Percentiles rank a stretch among this genome's conserved stretches.
Conservation (phyloP, 2,113 vertebrate genomes). For the Etheostoma cragini region DNA sequence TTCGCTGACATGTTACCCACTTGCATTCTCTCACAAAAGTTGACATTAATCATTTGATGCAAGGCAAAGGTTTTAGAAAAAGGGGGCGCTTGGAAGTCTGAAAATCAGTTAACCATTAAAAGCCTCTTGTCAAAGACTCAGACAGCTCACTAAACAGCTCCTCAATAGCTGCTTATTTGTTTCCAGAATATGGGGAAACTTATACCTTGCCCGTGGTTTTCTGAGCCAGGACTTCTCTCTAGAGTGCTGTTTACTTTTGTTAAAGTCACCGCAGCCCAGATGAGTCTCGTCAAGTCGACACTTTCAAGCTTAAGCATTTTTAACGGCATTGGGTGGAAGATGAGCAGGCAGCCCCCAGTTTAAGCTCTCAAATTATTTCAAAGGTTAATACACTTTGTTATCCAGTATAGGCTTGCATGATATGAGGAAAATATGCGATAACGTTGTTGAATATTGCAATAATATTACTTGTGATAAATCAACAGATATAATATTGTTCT, state of each 20-base stretch:
- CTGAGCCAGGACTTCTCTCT: slow-evolving; percentile 34
- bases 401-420: too few relatives aligned
- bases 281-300: slow-evolving; percentile 72
- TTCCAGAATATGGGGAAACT: slow-evolving; percentile 29
- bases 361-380: background rate
- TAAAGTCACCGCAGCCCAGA: slow-evolving; percentile 61
- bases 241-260: slow-evolving; percentile 53
- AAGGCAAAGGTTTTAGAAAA: slow-evolving; percentile 41
- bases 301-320: slow-evolving; percentile 60
- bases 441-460: too few relatives aligned
- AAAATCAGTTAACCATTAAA: slow-evolving; percentile 51
- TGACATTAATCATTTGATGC: slow-evolving; percentile 58
- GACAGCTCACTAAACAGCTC: background rate
- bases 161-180: slow-evolving; percentile 28
- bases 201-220: slow-evolving; percentile 17
- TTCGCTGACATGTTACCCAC: slow-evolving; percentile 51
- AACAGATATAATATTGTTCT: too few relatives aligned
- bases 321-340: slow-evolving; percentile 11
- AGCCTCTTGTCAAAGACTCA: slow-evolving; percentile 19
- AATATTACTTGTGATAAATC: too few relatives aligned
- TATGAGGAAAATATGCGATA: too few relatives aligned
- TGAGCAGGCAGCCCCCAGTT: background rate
- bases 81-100: slow-evolving; percentile 41
- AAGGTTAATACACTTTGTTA: background rate
- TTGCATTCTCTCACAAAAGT: slow-evolving; percentile 38